Evolutionary conservation across 2,888 invertebrate species (phyloP).

Genomic region (Cryptus viduatorius): DNA sequence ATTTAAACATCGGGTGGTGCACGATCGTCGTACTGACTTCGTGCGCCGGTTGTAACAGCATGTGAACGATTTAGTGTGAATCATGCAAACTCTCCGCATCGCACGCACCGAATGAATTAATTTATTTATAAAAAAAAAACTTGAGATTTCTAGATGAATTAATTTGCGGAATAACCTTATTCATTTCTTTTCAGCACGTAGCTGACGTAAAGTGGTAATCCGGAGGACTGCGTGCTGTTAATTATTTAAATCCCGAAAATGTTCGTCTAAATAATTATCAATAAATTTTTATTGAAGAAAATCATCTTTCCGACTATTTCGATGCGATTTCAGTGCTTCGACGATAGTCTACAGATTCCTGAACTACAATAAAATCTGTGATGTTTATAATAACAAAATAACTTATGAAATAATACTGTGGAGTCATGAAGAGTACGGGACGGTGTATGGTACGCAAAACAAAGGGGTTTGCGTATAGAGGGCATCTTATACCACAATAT

Average conservation of each 20-base stretch:
- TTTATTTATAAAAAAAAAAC: constrained; percentile 39
- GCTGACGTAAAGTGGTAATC: not conserved
- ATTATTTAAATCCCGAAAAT: not conserved
- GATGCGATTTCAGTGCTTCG: not conserved
- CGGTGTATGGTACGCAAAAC: not conserved
- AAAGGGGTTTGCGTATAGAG: constrained; percentile 9
- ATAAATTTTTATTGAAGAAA: not conserved
- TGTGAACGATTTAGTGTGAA: constrained; percentile 37
- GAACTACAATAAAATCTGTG: constrained; percentile 10
- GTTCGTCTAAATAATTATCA: not conserved
- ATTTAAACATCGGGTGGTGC: constrained; percentile 3
- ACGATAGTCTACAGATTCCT: not conserved
- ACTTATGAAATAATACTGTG: not conserved
- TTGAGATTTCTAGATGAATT: not conserved
- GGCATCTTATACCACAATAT: constrained; percentile 22
- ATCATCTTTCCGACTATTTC: not conserved
- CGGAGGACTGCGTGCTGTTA: not conserved
- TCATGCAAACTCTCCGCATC: constrained; percentile 40
- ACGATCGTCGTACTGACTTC: constrained; percentile 21
- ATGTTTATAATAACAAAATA: constrained; percentile 7
- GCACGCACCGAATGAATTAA: constrained; percentile 39
- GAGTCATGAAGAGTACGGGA: constrained; percentile 15
- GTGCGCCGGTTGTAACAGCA: constrained; percentile 26
- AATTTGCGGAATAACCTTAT: constrained; percentile 25
- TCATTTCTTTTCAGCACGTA: constrained; percentile 43